These are phyloP conservation scores for Diloba caeruleocephala DNA, from an alignment of 2,888 invertebrate species.

Conservation along the genomic window DNA sequence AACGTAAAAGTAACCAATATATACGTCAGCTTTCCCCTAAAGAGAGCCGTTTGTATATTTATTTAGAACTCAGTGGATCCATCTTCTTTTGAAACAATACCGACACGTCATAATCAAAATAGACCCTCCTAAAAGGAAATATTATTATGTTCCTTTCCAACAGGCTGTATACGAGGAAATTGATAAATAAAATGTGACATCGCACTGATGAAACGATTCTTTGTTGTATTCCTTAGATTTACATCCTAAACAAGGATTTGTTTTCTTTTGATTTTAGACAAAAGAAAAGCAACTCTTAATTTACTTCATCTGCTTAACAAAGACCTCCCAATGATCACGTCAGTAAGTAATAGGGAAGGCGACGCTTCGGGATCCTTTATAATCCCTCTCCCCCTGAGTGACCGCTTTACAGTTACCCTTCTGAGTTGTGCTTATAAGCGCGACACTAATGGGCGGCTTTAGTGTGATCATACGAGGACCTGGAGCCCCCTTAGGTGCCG, in stretches of 20 bases:
- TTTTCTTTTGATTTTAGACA: conserved; percentile 1
- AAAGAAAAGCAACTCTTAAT: too few species aligned
- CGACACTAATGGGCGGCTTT: too few species aligned
- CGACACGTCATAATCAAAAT: neutral
- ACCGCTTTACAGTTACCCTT: too few species aligned
- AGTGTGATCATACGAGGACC: too few species aligned
- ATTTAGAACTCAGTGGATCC: neutral
- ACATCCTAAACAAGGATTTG: neutral
- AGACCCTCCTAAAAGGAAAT: neutral
- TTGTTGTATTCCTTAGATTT: conserved; percentile 2
- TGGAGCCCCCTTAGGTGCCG: too few species aligned
- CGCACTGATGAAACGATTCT: neutral
- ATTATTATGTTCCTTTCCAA: conserved; percentile 11
- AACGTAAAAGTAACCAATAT: neutral
- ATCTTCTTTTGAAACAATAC: neutral
- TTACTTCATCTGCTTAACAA: too few species aligned
- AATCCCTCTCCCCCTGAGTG: too few species aligned
- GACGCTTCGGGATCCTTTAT: too few species aligned
- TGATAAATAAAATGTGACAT: conserved; percentile 1
- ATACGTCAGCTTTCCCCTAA: neutral
- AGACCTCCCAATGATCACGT: too few species aligned
- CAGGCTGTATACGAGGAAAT: conserved; percentile 10
- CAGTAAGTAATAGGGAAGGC: too few species aligned
- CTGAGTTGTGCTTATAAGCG: too few species aligned
- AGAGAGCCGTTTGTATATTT: too few species aligned